Evolutionary conservation across 2,797 vertebrate genomes (phyloP).

Genomic region (Telmatherina bonti): DNA sequence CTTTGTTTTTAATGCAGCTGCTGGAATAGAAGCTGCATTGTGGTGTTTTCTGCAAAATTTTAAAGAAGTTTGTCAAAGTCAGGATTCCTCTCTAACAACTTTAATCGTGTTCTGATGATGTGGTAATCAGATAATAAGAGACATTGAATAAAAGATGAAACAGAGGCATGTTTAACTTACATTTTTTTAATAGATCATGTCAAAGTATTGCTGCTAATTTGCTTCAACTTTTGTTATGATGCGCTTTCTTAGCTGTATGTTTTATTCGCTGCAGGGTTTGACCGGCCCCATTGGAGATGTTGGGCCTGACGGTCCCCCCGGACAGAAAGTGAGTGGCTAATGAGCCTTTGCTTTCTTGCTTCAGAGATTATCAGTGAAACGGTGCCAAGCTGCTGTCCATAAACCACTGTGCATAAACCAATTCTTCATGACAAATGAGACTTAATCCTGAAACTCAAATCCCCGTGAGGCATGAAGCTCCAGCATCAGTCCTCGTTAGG

Average conservation of each 20-base stretch:
- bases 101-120: conserved; percentile 32
- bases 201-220: neutral
- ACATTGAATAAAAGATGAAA: neutral
- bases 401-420: conserved; percentile 73
- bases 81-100: conserved; percentile 49
- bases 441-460: conserved; percentile 82
- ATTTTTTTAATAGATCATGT: neutral
- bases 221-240: conserved; percentile 29
- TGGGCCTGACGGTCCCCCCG: conserved; percentile 87
- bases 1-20: conserved; percentile 6
- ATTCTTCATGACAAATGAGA: conserved; percentile 82
- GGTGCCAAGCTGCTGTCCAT: conserved; percentile 67
- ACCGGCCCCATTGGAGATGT: conserved; percentile 91
- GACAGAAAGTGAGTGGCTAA: conserved; percentile 92
- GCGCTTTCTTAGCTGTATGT: conserved; percentile 54
- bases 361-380: conserved; percentile 59
- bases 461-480: conserved; percentile 71
- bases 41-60: conserved; percentile 13
- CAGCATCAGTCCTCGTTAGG: conserved; percentile 75
- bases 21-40: conserved; percentile 1
- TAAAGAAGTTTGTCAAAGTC: conserved; percentile 14
- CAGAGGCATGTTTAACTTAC: neutral
- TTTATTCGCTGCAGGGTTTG: conserved; percentile 86
- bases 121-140: neutral
- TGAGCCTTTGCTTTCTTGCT: conserved; percentile 64